Percentiles rank a stretch among this genome's conserved stretches.
phyloP scores from a whole-genome alignment of 2,113 vertebrate species.

The Colaptes auratus region DNA sequence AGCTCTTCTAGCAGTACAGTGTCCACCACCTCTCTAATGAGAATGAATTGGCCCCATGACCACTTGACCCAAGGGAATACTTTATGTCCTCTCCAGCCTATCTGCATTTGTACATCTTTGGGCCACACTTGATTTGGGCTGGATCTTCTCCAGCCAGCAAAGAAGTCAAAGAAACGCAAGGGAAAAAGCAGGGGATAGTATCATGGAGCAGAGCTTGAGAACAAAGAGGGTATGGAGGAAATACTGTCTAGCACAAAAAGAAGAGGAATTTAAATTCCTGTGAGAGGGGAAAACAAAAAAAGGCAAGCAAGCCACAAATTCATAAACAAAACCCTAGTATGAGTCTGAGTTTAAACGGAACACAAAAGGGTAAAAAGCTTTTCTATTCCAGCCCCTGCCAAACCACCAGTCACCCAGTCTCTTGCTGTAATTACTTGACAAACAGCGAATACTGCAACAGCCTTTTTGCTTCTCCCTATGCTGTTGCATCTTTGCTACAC shows the following conservation, averaged over 20 bases:
- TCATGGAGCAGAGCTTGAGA: not conserved
- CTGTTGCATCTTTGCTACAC: not conserved
- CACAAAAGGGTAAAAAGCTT: slow-evolving; percentile 29
- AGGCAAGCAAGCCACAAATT: slow-evolving; percentile 8
- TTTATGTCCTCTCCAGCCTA: not conserved
- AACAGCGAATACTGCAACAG: slow-evolving; percentile 19
- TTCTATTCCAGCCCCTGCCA: not conserved
- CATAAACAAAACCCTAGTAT: slow-evolving; percentile 22
- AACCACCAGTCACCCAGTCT: slow-evolving; percentile 1
- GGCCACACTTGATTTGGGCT: not conserved
- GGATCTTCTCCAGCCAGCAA: slow-evolving; percentile 6
- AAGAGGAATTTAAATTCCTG: slow-evolving; percentile 27
- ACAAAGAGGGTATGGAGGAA: not conserved
- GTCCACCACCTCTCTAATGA: not conserved
- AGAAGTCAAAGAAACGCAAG: not conserved
- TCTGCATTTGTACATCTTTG: not conserved
- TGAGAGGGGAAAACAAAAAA: slow-evolving; percentile 19
- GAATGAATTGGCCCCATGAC: not conserved
- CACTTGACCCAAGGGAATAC: not conserved
- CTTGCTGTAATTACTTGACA: slow-evolving; percentile 12
- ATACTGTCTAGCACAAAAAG: not conserved
- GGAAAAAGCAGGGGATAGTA: not conserved
- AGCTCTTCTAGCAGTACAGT: not conserved
- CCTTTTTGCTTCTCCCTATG: not conserved
- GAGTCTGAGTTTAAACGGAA: slow-evolving; percentile 1